Conservation (phyloP, 1,140 invertebrate species). For the Temnothorax curvispinosus region DNA sequence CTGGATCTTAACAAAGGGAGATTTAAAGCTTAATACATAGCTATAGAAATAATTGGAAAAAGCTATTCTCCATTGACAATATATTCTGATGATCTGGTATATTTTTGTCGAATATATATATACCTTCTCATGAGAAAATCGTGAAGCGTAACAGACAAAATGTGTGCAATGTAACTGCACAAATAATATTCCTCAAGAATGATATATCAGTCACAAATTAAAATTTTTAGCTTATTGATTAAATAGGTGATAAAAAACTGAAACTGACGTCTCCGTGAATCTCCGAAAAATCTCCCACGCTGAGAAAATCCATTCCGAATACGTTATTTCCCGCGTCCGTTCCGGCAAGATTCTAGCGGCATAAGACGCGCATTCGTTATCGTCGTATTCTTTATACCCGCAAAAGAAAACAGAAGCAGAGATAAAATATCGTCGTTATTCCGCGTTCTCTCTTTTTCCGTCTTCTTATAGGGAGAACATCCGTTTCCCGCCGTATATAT, state of each 20-base stretch:
- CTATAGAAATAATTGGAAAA: too few relatives aligned
- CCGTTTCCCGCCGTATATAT: background rate
- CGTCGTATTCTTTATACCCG: background rate
- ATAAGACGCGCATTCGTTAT: constrained; percentile 37
- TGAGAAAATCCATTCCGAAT: background rate
- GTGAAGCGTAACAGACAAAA: background rate
- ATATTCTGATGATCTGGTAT: background rate
- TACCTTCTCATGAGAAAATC: background rate
- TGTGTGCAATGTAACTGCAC: background rate
- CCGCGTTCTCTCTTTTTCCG: constrained; percentile 22
- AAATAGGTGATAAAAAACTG: background rate
- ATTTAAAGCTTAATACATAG: background rate
- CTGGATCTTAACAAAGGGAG: background rate
- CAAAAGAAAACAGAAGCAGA: constrained; percentile 15
- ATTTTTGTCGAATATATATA: background rate
- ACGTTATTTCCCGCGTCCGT: constrained; percentile 12
- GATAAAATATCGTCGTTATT: constrained; percentile 44
- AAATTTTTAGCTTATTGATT: background rate
- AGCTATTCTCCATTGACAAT: background rate
- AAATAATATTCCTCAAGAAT: background rate
- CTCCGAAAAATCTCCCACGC: background rate
- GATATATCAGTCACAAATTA: background rate
- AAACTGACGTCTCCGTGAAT: background rate
- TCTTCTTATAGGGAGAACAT: background rate
- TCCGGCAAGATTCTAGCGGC: background rate